A percentile compares a stretch with the other conserved stretches of the same genome.
Conservation (phyloP, 2,797 vertebrate species). For the Leptodactylus fallax region DNA sequence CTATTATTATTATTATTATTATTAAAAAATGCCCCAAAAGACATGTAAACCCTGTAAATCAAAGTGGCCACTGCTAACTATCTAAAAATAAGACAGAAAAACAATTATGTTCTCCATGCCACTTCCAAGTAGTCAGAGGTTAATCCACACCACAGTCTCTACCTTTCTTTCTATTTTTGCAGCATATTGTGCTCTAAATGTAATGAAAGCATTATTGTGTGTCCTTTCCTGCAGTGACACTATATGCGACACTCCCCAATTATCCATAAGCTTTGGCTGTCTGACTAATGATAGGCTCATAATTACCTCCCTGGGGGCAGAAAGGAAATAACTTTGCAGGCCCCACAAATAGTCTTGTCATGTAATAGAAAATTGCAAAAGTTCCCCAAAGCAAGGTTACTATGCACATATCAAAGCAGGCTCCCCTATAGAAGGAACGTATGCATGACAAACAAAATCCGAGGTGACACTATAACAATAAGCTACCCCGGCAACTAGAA, state of each 20-base stretch:
- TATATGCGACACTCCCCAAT: slow-evolving; percentile 30
- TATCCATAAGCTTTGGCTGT: slow-evolving; percentile 14
- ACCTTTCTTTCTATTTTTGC: background rate
- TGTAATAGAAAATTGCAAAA: slow-evolving; percentile 11
- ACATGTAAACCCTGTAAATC: too few species aligned
- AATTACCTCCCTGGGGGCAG: slow-evolving; percentile 41
- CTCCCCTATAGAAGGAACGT: too few species aligned
- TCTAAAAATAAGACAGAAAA: background rate
- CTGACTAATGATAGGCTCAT: slow-evolving; percentile 11
- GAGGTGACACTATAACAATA: too few species aligned
- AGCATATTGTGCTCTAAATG: background rate
- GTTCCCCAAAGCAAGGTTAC: slow-evolving; percentile 2
- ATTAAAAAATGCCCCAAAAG: background rate
- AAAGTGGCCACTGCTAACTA: background rate
- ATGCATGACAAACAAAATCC: too few species aligned
- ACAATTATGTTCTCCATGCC: background rate
- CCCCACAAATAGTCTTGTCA: slow-evolving; percentile 18
- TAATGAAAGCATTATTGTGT: slow-evolving; percentile 21
- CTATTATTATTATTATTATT: too few species aligned
- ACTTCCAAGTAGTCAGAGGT: background rate
- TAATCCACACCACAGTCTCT: background rate
- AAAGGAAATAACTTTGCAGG: slow-evolving; percentile 8
- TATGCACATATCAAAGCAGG: background rate
- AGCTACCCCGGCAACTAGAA: background rate
- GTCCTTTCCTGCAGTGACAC: slow-evolving; percentile 22